Base-by-base conservation (phyloP, 2,797 vertebrate genomes). In the Chrosomus eos region DNA sequence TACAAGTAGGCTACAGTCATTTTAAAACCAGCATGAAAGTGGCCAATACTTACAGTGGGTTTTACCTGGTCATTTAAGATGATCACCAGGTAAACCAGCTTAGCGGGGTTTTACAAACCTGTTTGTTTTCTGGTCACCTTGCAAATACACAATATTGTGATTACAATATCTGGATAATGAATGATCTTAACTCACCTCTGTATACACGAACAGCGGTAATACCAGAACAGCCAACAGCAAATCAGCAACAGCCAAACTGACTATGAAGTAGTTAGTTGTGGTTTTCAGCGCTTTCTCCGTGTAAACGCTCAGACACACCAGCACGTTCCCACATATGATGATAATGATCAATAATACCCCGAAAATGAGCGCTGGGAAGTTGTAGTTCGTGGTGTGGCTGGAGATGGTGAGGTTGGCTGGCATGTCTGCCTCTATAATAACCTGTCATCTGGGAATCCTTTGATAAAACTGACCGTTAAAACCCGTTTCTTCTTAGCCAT, bases 251-350 rank as follows among this genome's bases (percentile, higher is more conserved):
- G 98, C 97, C 81, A 99, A 93, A 87, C 98, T 99, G 89, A 98
- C 95, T 88, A 99, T 96, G 94, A 99, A 99, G 94, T 97, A 97
- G 96, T 99, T 99, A 90, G 98, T 98, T 85, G 98, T 97, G 87
- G 98, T 99, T 92, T 97, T 97, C 88, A 99, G 93, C 31, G 97
- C 95, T 87, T 96, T 96, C 94, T 98, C 98, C 1, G 94, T 96
- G 91, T 96, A 95, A 80, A 99, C 97, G 88, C 98, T 98, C 72
- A 97, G 89, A 86, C 98, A 98, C 89, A 99, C 97, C 7, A 99
- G 95, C 90, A 97, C 87, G 91, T 99, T 98, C 87, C 98, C 98
- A 62, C 96, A 94, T 81, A 97, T 95, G 88, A 98, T 97, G 70
- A 95, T 89, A 40, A 96, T 91, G 88, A 97, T 97, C 80, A 99